Conservation (phyloP, 2,888 invertebrate species). For the Oxyteleia sp. region DNA sequence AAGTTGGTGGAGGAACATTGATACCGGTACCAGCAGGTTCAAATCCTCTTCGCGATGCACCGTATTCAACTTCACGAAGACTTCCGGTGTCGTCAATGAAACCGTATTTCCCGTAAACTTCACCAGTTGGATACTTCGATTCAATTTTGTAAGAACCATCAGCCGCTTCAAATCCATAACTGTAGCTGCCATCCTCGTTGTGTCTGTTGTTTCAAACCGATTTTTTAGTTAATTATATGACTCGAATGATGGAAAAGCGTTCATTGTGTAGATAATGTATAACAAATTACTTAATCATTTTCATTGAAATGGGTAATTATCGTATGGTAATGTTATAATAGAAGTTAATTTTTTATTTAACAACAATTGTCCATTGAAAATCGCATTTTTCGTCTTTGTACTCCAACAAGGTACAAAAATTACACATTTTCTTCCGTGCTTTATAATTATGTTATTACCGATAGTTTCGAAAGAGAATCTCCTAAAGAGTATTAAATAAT, state of each 20-base stretch:
- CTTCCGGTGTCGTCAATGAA: slow-evolving; percentile 94
- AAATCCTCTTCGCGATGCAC: slow-evolving; percentile 94
- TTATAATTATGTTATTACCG: slow-evolving; percentile 41
- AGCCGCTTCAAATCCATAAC: too few relatives aligned
- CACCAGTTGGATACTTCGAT: slow-evolving; percentile 94
- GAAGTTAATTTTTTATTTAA: slow-evolving; percentile 86
- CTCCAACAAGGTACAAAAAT: not conserved
- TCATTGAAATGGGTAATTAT: too few relatives aligned
- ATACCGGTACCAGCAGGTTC: slow-evolving; percentile 93
- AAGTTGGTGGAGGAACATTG: slow-evolving; percentile 94
- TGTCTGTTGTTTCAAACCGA: too few relatives aligned
- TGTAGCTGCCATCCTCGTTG: too few relatives aligned
- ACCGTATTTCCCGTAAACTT: slow-evolving; percentile 96
- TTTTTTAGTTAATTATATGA: too few relatives aligned
- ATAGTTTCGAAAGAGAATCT: slow-evolving; percentile 34
- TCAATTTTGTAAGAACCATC: too few relatives aligned
- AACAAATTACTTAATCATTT: too few relatives aligned
- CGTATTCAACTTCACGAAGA: slow-evolving; percentile 94
- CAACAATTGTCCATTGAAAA: slow-evolving; percentile 5
- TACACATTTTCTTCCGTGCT: not conserved
- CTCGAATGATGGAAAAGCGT: too few relatives aligned
- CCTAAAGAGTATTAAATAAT: slow-evolving; percentile 12
- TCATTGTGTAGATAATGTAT: too few relatives aligned
- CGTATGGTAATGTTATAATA: too few relatives aligned
- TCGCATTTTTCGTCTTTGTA: slow-evolving; percentile 1